Evolutionary conservation across 2,888 invertebrate genomes (phyloP), one percentile per base, ranked within the genome.

Genomic region (Lomographa bimaculata): DNA sequence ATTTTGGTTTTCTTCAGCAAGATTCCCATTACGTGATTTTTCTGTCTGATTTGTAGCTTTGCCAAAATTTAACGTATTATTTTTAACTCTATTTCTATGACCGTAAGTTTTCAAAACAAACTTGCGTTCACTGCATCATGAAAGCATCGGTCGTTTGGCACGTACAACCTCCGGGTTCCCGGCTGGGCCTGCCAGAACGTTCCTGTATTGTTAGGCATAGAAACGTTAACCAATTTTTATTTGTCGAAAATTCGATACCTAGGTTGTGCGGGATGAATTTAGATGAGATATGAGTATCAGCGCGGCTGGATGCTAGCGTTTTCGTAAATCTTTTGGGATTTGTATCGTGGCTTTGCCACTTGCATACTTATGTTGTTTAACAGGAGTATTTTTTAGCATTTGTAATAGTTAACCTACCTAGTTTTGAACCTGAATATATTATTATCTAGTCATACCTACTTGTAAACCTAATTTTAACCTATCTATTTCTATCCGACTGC

Each of bases 221-320:
- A 57, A 67, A 65, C 64, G 61, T 65, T 63, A 51, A 64, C 64
- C 70, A 67, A 68, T 72, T 66, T 71, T 67, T 68, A 71, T 64
- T 69, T 64, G 64, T 70, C 56, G 46, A 48, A 54, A 59, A 57
- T 65, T 62, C 49, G 52, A 61, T 56, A 52, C 41, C 36, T 43
- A 16, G 32, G 12, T 18, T 4, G 7, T 27, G 27, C n/a, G 32
- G 32, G 12, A 14, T 23, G 42, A 32, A 43, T 43, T 37, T 23
- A 27, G 26, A 43, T 43, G 42, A 43, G n/a, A n/a, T n/a, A n/a
- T n/a, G n/a, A 30, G 18, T 12, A 35, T 41, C 24, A 32, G 23
- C 18, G 23, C 16, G 26, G 7, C 18, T 23, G 27, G 25, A 43
- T 20, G 35, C 27, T 42, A 7, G 11, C 16, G n/a, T n/a, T n/a